phyloP scores from a whole-genome alignment of 2,113 vertebrate species.

The Indicator maculatus region DNA sequence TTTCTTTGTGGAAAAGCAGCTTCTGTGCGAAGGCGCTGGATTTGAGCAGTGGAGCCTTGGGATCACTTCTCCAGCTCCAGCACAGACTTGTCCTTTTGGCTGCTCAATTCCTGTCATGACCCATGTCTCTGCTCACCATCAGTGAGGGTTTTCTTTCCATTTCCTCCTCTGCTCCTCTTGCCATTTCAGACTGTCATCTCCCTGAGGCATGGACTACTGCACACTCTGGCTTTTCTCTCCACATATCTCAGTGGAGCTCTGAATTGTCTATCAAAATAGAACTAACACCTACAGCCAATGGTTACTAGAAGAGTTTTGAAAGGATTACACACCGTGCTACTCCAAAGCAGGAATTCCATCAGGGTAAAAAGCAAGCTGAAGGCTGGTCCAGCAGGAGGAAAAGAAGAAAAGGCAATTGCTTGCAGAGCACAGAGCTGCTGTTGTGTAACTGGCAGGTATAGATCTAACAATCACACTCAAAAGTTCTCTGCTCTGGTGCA shows the following conservation, averaged over 20 bases:
- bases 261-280: background rate
- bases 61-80: background rate
- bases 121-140: background rate
- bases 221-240: background rate
- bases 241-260: background rate
- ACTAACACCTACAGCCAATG: background rate
- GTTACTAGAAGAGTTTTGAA: background rate
- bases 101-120: background rate
- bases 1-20: background rate
- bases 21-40: background rate
- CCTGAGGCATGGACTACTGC: background rate
- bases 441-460: background rate
- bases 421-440: background rate
- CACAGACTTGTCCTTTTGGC: background rate
- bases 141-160: background rate
- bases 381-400: background rate
- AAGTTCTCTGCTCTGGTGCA: background rate
- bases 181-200: background rate
- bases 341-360: background rate
- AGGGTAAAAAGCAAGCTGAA: background rate
- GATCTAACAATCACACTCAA: background rate
- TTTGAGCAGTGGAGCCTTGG: background rate
- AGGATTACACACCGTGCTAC: accelerated
- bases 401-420: background rate
- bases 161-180: background rate